Conservation (phyloP, 1,140 invertebrate genomes). For the Megalopta genalis region DNA sequence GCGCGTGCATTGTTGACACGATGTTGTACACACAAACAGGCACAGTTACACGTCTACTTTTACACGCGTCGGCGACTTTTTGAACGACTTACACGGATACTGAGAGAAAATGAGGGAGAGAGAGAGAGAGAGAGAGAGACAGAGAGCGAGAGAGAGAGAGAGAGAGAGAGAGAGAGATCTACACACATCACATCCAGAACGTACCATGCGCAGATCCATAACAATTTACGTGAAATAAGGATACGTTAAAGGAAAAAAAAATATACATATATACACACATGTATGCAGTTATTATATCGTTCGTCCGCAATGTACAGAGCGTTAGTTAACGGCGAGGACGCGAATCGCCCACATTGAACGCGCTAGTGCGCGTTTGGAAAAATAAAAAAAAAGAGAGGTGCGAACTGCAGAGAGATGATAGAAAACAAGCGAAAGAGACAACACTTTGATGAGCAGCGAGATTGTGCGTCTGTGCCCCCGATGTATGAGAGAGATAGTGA, state of each 20-base stretch:
- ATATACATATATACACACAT: conserved; percentile 47
- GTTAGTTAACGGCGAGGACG: conserved; percentile 46
- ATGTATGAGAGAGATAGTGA: conserved; percentile 24
- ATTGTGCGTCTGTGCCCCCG: conserved; percentile 3
- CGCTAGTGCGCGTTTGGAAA: conserved; percentile 8
- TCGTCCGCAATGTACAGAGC: conserved; percentile 57
- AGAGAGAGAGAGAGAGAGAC: too few relatives aligned
- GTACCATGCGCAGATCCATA: conserved; percentile 1
- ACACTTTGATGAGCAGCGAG: conserved; percentile 20
- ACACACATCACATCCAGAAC: neutral
- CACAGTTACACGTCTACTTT: neutral
- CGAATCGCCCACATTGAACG: conserved; percentile 40
- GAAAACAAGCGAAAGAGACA: conserved; percentile 11
- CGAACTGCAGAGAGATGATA: neutral
- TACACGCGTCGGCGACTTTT: conserved; percentile 12
- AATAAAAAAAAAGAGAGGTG: neutral
- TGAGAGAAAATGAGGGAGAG: too few relatives aligned
- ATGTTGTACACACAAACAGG: neutral
- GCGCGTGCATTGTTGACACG: neutral
- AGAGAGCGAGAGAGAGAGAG: too few relatives aligned
- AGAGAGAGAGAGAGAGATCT: too few relatives aligned
- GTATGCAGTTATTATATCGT: conserved; percentile 51
- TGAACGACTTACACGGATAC: neutral
- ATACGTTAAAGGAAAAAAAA: conserved; percentile 26
- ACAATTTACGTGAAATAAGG: conserved; percentile 8